Evolutionary conservation across 2,797 vertebrate species (phyloP).

Genomic region (Macropodus opercularis): DNA sequence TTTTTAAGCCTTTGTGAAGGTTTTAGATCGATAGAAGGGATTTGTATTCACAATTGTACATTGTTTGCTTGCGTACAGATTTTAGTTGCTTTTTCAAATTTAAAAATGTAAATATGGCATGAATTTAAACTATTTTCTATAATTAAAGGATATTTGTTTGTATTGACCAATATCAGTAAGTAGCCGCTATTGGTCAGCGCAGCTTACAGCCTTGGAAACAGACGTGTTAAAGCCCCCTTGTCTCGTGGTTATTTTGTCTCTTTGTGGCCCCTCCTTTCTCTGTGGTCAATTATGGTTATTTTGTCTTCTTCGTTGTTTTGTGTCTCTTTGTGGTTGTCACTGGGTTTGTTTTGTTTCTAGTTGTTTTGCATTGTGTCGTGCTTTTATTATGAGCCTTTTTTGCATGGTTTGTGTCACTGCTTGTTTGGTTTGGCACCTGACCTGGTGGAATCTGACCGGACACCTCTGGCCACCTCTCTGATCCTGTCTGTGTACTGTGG

Average conservation of each 20-base stretch:
- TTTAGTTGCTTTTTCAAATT: not conserved
- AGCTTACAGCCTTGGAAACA: not conserved
- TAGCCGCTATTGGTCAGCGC: not conserved
- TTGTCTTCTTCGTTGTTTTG: not conserved
- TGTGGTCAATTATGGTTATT: not conserved
- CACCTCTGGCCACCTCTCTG: not conserved
- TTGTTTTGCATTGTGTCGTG: not conserved
- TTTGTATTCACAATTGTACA: constrained; percentile 10
- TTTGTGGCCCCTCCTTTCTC: not conserved
- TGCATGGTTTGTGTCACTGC: not conserved
- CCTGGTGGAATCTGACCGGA: not conserved
- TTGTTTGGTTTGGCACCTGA: not conserved
- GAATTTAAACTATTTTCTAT: too few species aligned
- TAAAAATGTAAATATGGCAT: too few species aligned
- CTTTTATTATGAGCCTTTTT: not conserved
- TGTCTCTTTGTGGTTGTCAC: not conserved
- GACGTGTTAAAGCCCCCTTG: not conserved
- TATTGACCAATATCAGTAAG: not conserved
- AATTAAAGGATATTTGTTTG: too few species aligned
- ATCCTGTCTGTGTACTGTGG: constrained; percentile 6
- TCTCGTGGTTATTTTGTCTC: too few species aligned
- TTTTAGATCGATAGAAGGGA: constrained; percentile 15
- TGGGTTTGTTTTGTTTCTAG: not conserved
- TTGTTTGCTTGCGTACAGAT: not conserved
- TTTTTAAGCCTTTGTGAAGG: constrained; percentile 13